phyloP scores from a whole-genome alignment of 1,140 invertebrate genomes.

The Lamellibrachia luymesi region DNA sequence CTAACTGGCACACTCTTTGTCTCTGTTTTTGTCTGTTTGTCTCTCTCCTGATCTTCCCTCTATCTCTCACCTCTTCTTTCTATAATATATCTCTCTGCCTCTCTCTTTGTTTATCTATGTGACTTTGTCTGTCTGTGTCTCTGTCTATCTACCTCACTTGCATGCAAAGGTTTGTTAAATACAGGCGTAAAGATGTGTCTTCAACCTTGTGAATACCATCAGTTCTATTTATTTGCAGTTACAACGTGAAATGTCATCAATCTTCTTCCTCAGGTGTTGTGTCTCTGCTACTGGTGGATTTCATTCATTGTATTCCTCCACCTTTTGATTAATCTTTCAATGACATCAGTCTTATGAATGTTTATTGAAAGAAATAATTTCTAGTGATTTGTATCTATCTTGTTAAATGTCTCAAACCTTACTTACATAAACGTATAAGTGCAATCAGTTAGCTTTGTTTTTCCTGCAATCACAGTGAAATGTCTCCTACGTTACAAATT shows the following conservation, averaged over 20 bases:
- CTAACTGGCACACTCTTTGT: neutral
- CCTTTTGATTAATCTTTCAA: too few species aligned
- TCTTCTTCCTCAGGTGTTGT: too few species aligned
- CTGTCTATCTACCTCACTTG: neutral
- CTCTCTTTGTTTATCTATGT: neutral
- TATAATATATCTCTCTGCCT: neutral
- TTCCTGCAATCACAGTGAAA: neutral
- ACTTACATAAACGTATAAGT: too few species aligned
- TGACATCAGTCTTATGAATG: too few species aligned
- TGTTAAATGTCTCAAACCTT: too few species aligned
- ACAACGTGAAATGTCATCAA: slow-evolving; percentile 7
- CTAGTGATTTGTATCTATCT: neutral
- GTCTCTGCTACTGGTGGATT: too few species aligned
- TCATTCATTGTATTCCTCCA: too few species aligned
- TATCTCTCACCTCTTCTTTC: neutral
- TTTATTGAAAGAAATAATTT: neutral
- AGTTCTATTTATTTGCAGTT: neutral
- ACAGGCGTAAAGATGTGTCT: too few species aligned
- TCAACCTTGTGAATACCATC: neutral
- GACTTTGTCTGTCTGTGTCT: neutral
- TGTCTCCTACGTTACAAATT: neutral
- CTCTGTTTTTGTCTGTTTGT: too few species aligned
- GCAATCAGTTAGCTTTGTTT: neutral
- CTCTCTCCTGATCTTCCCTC: neutral
- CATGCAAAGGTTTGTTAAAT: too few species aligned